Conservation (phyloP, 1,140 invertebrate species). For the Agraylea sexmaculata region DNA sequence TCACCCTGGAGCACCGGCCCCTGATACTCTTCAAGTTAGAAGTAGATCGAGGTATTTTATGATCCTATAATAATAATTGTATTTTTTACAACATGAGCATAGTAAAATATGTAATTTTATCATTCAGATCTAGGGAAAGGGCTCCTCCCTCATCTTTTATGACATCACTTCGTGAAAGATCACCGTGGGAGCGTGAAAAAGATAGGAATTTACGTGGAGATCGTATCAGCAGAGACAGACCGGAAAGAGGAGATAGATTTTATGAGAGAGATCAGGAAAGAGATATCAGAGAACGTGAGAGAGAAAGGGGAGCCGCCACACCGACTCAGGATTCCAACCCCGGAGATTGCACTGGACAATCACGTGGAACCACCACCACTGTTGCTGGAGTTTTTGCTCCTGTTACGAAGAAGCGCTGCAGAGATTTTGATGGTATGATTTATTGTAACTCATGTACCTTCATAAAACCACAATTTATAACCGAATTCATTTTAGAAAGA, state of each 20-base stretch:
- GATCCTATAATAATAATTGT: not conserved
- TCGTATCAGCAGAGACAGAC: slow-evolving; percentile 3
- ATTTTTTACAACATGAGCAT: not conserved
- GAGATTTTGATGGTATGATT: slow-evolving; percentile 58
- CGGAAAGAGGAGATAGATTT: not conserved
- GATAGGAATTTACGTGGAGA: slow-evolving; percentile 3
- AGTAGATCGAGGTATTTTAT: slow-evolving; percentile 17
- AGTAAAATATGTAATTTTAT: not conserved
- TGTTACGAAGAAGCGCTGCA: slow-evolving; percentile 48
- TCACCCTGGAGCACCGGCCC: slow-evolving; percentile 17
- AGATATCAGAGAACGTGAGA: slow-evolving; percentile 8
- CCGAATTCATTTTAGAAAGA: slow-evolving; percentile 61
- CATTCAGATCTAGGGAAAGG: slow-evolving; percentile 1
- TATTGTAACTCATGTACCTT: not conserved
- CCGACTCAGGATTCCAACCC: slow-evolving; percentile 49
- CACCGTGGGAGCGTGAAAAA: too few species aligned
- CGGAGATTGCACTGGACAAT: slow-evolving; percentile 31
- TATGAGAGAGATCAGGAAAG: not conserved
- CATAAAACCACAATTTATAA: too few species aligned
- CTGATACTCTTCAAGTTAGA: slow-evolving; percentile 11
- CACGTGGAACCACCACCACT: slow-evolving; percentile 14
- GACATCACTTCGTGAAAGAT: not conserved
- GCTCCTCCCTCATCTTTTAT: not conserved
- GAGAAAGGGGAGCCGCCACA: slow-evolving; percentile 33
- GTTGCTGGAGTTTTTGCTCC: slow-evolving; percentile 24